Evolutionary conservation across 2,888 invertebrate species (phyloP).

Genomic region (Aricia artaxerxes): DNA sequence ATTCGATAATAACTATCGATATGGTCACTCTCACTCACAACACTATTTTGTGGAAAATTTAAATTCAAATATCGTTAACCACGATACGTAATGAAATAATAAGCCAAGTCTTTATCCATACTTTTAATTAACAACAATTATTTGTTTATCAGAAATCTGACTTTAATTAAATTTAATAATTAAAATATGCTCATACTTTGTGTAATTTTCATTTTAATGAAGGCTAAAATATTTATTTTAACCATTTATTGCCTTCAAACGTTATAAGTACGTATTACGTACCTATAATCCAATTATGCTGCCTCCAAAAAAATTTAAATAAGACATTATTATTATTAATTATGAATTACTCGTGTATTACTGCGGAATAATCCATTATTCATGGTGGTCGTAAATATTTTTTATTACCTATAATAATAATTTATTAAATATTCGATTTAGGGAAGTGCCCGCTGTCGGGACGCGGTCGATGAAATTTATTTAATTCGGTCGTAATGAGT

Average conservation of each 20-base stretch:
- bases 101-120: conserved; percentile 29
- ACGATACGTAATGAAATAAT: conserved; percentile 31
- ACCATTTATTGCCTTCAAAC: conserved; percentile 13
- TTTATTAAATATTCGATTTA: conserved; percentile 20
- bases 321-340: conserved; percentile 7
- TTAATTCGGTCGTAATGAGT: conserved; percentile 52
- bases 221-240: conserved; percentile 14
- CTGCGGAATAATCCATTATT: conserved; percentile 1
- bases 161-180: conserved; percentile 20
- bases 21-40: conserved; percentile 37
- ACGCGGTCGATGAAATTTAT: conserved; percentile 29
- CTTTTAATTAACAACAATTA: conserved; percentile 20
- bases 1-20: conserved; percentile 38
- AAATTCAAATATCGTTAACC: conserved; percentile 1
- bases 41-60: conserved; percentile 28
- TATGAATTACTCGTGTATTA: not conserved
- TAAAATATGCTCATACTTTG: not conserved
- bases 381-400: conserved; percentile 3
- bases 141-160: conserved; percentile 22
- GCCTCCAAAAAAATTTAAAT: not conserved
- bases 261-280: not conserved
- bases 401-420: conserved; percentile 14
- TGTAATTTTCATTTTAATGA: conserved; percentile 13
- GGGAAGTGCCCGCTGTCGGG: conserved; percentile 15
- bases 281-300: conserved; percentile 4